phyloP scores from a whole-genome alignment of 2,888 invertebrate species.

The Cynaeus angustus region DNA sequence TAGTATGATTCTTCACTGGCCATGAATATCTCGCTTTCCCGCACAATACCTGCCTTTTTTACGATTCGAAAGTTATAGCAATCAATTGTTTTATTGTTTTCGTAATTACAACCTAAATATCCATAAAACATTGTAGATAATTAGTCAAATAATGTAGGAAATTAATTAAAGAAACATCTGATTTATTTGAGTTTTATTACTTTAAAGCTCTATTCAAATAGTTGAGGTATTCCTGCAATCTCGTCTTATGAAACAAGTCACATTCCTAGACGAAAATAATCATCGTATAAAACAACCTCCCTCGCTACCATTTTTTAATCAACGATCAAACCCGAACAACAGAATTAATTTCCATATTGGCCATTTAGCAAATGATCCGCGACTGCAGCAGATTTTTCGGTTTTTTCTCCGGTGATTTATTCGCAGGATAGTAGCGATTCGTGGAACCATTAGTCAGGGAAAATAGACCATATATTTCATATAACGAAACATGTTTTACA shows the following conservation, averaged over 20 bases:
- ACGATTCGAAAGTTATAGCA: too few relatives aligned
- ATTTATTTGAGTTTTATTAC: not conserved
- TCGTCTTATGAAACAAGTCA: not conserved
- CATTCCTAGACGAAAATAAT: constrained; percentile 2
- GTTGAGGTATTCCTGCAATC: constrained; percentile 6
- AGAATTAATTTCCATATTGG: constrained; percentile 49
- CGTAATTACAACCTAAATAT: too few relatives aligned
- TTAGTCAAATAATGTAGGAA: not conserved
- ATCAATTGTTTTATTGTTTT: too few relatives aligned
- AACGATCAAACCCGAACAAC: constrained; percentile 14
- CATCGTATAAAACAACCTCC: constrained; percentile 16
- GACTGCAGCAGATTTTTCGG: constrained; percentile 44
- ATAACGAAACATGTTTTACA: constrained; percentile 46
- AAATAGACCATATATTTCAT: constrained; percentile 49
- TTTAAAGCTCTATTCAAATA: not conserved
- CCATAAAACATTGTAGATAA: too few relatives aligned
- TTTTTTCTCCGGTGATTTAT: constrained; percentile 45
- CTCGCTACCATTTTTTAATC: constrained; percentile 30
- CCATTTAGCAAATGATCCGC: constrained; percentile 50
- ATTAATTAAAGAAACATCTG: not conserved
- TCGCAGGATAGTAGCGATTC: constrained; percentile 30
- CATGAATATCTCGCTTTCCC: too few relatives aligned
- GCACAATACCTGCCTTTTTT: too few relatives aligned
- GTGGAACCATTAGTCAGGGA: constrained; percentile 49
- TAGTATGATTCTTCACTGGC: too few relatives aligned